Base-by-base conservation (phyloP, 2,797 vertebrate species). In the Ceyx erithaca region DNA sequence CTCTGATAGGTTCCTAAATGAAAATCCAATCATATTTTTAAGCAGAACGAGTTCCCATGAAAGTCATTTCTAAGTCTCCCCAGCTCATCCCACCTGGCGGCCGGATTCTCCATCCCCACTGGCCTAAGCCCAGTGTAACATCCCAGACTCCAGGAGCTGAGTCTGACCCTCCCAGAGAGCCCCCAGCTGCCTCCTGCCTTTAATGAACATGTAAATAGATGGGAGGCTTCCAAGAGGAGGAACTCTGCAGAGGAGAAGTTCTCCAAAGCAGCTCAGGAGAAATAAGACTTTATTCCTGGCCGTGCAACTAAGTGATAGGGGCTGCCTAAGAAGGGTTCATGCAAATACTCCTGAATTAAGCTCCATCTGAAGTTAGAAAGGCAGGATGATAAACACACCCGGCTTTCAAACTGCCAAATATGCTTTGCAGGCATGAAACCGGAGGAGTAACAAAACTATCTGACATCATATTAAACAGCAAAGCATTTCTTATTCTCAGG, bases 311-410 rank as follows among this genome's bases (percentile, higher is more conserved):
- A 94, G 88, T 91, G 96, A 97, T 97, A 96, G 94, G 94, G 89
- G 90, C 87, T 25, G 94, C 87, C 95, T 97, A 95, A 97, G 95
- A 96, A 96, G 89, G 93, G 93, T 95, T 97, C 96, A 97, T 96
- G 96, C 96, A 97, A 97, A 97, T 97, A 90, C 96, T 94, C 90
- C 93, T 3, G 91, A 96, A 97, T 97, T 97, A 97, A 97, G 96
- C 96, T 90, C 94, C 86, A 30, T 95, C 96, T 97, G 96, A 96
- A 97, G 92, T 96, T 94, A 97, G 96, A 97, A 97, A 96, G 94
- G 96, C 77, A 87, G 80, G 94, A 95, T 96, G 96, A 97, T 97
- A 97, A 97, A 97, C 96, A 96, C 90, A 92, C 94, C 51, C 92
- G 54, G 95, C 94, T 96, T 97, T 96, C 93, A 95, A 95, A 94